phyloP scores from a whole-genome alignment of 1,140 invertebrate genomes.

The Harpegnathos saltator region DNA sequence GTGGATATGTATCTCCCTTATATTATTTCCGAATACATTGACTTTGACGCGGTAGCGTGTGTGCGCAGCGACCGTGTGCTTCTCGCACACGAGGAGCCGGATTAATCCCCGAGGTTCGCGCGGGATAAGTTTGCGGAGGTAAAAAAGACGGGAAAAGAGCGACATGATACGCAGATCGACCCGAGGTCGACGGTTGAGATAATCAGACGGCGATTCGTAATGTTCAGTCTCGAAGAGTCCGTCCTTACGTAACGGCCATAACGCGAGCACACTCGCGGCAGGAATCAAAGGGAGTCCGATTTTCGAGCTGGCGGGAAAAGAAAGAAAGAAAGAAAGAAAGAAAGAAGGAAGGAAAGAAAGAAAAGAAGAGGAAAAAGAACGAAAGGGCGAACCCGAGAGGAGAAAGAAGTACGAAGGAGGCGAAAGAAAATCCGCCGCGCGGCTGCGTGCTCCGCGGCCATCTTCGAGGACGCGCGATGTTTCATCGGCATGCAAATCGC shows the following conservation, averaged over 20 bases:
- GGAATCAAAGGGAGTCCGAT: constrained; percentile 3
- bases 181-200: background rate
- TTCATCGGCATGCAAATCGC: constrained; percentile 57
- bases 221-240: constrained; percentile 1
- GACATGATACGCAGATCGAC: background rate
- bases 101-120: background rate
- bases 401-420: background rate
- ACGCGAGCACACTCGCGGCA: background rate
- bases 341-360: background rate
- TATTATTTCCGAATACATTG: no score
- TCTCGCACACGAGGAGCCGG: background rate
- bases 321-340: background rate
- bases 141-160: no score
- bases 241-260: constrained; percentile 9
- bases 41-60: no score
- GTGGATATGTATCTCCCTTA: no score
- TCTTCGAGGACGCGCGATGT: constrained; percentile 17
- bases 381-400: no score
- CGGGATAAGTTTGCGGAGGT: background rate
- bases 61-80: no score
- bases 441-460: constrained; percentile 37
- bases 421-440: constrained; percentile 19
- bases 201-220: background rate
- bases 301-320: background rate
- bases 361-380: no score